Conservation (phyloP, 2,797 vertebrate species). For the Mormyrus proboscirostris region DNA sequence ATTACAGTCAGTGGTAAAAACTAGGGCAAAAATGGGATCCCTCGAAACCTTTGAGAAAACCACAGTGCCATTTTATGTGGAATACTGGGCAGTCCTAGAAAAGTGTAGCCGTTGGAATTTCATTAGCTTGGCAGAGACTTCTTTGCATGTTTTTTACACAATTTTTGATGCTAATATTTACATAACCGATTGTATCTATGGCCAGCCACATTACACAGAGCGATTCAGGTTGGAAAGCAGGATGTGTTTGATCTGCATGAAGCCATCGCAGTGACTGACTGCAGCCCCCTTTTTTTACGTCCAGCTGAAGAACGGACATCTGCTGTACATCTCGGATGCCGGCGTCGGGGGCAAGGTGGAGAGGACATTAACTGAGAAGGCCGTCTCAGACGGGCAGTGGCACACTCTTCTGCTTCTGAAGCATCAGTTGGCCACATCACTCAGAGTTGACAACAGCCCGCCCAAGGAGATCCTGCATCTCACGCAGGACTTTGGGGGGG, state of each 20-base stretch:
- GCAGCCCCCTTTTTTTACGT: neutral
- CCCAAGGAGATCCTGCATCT: constrained; percentile 67
- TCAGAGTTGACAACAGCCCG: constrained; percentile 67
- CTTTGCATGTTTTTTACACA: neutral
- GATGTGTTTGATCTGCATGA: neutral
- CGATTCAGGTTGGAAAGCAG: neutral
- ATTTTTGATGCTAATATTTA: neutral
- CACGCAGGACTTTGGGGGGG: constrained; percentile 89
- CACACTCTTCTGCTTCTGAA: constrained; percentile 75
- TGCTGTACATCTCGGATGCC: constrained; percentile 85
- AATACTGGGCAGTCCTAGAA: neutral
- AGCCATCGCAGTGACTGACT: neutral
- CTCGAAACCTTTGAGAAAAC: neutral
- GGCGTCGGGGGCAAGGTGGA: constrained; percentile 89
- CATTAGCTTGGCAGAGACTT: neutral
- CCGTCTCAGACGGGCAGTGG: constrained; percentile 84
- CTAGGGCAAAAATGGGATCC: neutral
- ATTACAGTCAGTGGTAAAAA: neutral
- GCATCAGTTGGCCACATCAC: constrained; percentile 69
- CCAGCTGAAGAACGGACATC: constrained; percentile 86
- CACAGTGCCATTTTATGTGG: neutral
- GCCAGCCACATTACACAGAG: neutral
- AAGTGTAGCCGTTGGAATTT: neutral
- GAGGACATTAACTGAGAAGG: constrained; percentile 71
- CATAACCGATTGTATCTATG: neutral